phyloP scores from a whole-genome alignment of 2,797 vertebrate genomes.

The Lagorchestes hirsutus region DNA sequence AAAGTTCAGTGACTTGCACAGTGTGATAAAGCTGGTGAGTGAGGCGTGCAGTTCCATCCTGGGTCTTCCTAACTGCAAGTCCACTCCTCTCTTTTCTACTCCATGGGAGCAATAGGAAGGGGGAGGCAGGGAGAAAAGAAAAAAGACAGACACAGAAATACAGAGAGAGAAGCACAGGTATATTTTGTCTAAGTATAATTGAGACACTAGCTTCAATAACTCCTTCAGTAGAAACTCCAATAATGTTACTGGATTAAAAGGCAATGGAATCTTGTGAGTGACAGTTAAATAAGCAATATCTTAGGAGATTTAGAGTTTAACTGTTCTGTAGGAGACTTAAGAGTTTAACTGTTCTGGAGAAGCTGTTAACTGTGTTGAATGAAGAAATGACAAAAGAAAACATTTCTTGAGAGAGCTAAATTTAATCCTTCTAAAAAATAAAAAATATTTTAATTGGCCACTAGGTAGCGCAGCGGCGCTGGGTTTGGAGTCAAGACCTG shows the following conservation, averaged over 20 bases:
- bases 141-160: not conserved
- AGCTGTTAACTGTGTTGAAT: not conserved
- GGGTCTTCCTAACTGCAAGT: not conserved
- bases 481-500: not conserved
- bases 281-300: not conserved
- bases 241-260: constrained; percentile 1
- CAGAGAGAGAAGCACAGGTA: not conserved
- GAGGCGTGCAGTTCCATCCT: not conserved
- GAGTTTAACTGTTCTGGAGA: not conserved
- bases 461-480: not conserved
- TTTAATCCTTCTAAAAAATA: not conserved
- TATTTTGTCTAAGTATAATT: not conserved
- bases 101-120: not conserved
- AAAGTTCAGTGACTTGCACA: not conserved
- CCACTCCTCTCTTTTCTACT: not conserved
- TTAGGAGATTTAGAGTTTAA: not conserved
- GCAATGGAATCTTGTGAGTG: not conserved
- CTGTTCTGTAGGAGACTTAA: not conserved
- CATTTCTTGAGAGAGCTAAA: not conserved
- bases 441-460: not conserved
- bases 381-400: not conserved
- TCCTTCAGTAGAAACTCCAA: not conserved
- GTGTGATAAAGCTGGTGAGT: not conserved
- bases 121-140: not conserved
- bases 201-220: not conserved